Conservation (phyloP, 2,888 invertebrate genomes). For the Epistrophella euchroma region DNA sequence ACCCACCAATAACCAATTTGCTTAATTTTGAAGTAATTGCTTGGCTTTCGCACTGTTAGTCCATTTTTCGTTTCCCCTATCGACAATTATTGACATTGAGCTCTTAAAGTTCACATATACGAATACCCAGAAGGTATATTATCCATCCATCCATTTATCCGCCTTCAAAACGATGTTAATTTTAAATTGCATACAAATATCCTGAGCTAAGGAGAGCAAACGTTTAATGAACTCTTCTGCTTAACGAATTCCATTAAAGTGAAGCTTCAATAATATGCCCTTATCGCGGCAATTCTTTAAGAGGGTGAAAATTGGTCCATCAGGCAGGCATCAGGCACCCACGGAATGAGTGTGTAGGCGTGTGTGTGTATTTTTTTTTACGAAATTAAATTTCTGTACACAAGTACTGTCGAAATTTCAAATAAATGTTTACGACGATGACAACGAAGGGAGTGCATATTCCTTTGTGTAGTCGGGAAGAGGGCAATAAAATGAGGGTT, state of each 20-base stretch:
- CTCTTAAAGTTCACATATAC: constrained; percentile 11
- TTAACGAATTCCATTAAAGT: constrained; percentile 64
- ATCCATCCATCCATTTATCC: constrained; percentile 13
- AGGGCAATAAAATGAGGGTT: constrained; percentile 40
- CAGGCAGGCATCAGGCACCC: background rate
- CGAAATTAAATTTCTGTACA: constrained; percentile 32
- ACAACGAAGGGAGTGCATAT: constrained; percentile 24
- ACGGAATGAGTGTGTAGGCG: background rate
- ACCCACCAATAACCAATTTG: constrained; percentile 13
- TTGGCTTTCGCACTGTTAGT: constrained; percentile 10
- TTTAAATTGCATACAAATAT: constrained; percentile 57
- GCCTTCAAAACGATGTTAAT: constrained; percentile 43
- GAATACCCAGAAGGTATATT: constrained; percentile 6
- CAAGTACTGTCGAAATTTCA: constrained; percentile 47
- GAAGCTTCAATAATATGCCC: constrained; percentile 34
- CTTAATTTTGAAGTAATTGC: constrained; percentile 60
- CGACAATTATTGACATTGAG: constrained; percentile 55
- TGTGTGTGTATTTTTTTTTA: background rate
- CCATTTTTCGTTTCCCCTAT: background rate
- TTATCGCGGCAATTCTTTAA: constrained; percentile 9
- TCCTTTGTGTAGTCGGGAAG: constrained; percentile 19
- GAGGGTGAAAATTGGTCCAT: constrained; percentile 29
- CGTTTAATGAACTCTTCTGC: constrained; percentile 65
- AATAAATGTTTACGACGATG: constrained; percentile 40
- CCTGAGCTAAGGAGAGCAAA: background rate